Evolutionary conservation across 2,797 vertebrate species (phyloP).

Genomic region (Lacerta agilis): DNA sequence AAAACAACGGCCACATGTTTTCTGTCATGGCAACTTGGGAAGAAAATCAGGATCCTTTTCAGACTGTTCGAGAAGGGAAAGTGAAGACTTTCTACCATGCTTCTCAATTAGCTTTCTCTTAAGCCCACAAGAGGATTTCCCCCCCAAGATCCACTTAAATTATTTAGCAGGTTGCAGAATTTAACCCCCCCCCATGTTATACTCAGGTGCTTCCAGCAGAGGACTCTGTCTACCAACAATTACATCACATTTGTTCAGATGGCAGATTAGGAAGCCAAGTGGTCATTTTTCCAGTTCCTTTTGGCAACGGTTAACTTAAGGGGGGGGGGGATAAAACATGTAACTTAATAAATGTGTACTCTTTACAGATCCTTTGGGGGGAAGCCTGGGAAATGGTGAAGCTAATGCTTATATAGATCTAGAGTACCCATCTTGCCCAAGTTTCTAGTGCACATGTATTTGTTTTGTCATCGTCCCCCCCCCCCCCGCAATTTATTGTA

Average conservation of each 20-base stretch:
- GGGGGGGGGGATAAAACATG: background rate
- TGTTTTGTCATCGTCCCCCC: background rate
- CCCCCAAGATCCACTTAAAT: slow-evolving; percentile 16
- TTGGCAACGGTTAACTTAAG: background rate
- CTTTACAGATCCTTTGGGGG: background rate
- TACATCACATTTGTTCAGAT: background rate
- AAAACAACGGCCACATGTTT: too few relatives aligned
- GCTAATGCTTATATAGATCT: background rate
- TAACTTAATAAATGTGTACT: background rate
- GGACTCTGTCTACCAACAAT: slow-evolving; percentile 69
- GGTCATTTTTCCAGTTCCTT: background rate
- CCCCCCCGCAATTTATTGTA: background rate
- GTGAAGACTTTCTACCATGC: background rate
- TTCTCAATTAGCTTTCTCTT: slow-evolving; percentile 29
- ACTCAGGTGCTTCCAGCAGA: slow-evolving; percentile 65
- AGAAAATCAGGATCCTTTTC: background rate
- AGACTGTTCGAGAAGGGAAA: slow-evolving; percentile 13
- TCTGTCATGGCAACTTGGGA: background rate
- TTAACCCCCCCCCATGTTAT: slow-evolving; percentile 44
- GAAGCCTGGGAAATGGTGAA: too few relatives aligned
- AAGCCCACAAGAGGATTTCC: slow-evolving; percentile 31
- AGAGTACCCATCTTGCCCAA: background rate
- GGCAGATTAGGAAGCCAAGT: background rate
- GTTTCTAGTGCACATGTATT: background rate
- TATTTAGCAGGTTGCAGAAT: background rate